Evolutionary conservation across 2,113 vertebrate species (phyloP), one percentile per base, ranked within the genome.

Genomic region (Megaceryle maxima): DNA sequence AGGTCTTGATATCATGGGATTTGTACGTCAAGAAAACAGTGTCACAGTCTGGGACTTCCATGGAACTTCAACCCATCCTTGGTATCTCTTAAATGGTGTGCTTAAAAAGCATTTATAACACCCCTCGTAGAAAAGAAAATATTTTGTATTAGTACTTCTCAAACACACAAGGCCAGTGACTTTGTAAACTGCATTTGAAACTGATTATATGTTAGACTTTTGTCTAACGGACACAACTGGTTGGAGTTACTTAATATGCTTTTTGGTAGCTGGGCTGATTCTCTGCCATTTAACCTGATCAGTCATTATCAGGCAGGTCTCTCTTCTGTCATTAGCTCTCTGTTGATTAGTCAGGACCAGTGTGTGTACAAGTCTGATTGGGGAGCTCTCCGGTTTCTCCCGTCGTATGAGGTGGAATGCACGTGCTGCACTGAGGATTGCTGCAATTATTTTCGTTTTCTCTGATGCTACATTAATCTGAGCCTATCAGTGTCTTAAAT

Each of bases 291-390:
- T 64, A 37, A 60, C 22, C 20, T 35, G 43, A 51, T n/a, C 12
- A 80, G 22, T 64, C 1, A 2, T 46, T 51, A 25, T 19, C 6
- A 13, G 60, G 29, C 9, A 5, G 19, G 16, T 24, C 16, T 90
- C 20, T n/a, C 51, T 33, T 56, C 29, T 51, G 57, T 4, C 1
- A 7, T 73, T 68, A 50, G 2, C 28, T 88, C 1, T 0, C 3
- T 73, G 44, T 10, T 62, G 44, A 2, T 44, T 26, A 3, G 16
- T 20, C 5, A 43, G 64, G 64, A 6, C 20, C 56, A 44, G 4
- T 10, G 57, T 9, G 10, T 19, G 24, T 20, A 31, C 44, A 43
- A 11, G 9, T 46, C n/a, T 83, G 26, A 17, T 11, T 19, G n/a
- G n/a, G 68, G 26, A 93, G 22, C 39, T 76, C 0, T 25, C 21